A percentile compares a stretch with the other conserved stretches of the same genome.
These are phyloP conservation scores for Pygathrix nemaeus DNA, from an alignment of 2,113 vertebrate genomes.

Conservation along the genomic window DNA sequence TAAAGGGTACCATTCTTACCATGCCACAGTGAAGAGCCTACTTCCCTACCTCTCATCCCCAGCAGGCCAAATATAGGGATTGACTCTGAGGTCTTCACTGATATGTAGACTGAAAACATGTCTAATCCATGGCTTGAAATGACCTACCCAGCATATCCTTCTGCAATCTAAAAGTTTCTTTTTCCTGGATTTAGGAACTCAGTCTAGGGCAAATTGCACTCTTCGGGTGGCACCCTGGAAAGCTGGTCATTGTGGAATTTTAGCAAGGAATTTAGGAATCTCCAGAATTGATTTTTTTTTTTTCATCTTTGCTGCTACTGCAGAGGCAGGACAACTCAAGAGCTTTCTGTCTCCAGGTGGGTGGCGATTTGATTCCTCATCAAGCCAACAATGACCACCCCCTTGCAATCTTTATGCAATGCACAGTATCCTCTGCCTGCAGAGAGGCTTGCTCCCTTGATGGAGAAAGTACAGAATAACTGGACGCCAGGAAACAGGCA, in stretches of 20 bases:
- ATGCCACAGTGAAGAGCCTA: too few species aligned
- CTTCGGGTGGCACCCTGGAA: not conserved
- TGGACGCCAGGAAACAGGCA: conserved; percentile 70
- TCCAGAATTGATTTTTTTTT: not conserved
- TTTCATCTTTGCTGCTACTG: not conserved
- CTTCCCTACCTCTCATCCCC: not conserved
- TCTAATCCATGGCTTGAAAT: not conserved
- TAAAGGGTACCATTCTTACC: not conserved
- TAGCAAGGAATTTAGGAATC: not conserved
- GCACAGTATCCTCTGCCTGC: conserved; percentile 53
- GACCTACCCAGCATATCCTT: not conserved
- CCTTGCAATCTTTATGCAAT: not conserved
- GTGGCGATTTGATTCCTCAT: not conserved
- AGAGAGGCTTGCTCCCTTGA: conserved; percentile 37
- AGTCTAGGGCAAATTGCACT: not conserved
- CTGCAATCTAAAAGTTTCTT: not conserved
- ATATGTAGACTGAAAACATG: not conserved
- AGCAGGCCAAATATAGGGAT: not conserved
- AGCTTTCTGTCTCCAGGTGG: conserved; percentile 45
- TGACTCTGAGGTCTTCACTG: not conserved
- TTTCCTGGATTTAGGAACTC: conserved; percentile 6
- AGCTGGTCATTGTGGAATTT: not conserved
- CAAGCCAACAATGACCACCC: not conserved
- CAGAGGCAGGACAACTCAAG: not conserved
- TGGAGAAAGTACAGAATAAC: conserved; percentile 58